A percentile compares a stretch with the other conserved stretches of the same genome.
These are phyloP conservation scores for Arctopsyche grandis DNA, from an alignment of 1,140 invertebrate species.

Conservation along the genomic window DNA sequence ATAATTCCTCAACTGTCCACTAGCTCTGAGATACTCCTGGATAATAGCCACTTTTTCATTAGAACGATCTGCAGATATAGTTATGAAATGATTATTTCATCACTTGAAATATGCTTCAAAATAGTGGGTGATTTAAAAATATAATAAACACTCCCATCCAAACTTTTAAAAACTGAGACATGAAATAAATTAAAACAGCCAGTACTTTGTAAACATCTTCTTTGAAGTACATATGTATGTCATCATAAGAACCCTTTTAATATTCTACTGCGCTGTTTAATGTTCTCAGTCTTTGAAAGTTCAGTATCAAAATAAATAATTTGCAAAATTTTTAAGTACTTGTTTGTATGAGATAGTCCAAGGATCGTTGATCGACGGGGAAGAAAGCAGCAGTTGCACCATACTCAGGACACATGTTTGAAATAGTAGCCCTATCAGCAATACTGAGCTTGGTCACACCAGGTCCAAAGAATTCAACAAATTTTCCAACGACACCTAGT, in stretches of 20 bases:
- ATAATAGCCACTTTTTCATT: constrained; percentile 85
- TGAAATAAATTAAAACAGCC: no score
- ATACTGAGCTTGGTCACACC: constrained; percentile 91
- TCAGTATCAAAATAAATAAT: not conserved
- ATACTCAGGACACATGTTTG: constrained; percentile 99
- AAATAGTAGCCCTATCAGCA: constrained; percentile 93
- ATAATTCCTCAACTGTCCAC: constrained; percentile 89
- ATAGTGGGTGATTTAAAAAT: not conserved
- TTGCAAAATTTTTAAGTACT: no score
- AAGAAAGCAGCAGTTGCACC: constrained; percentile 97
- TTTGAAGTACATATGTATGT: no score
- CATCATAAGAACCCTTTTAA: no score
- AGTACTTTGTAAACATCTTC: no score
- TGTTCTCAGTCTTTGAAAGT: no score
- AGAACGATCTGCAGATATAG: constrained; percentile 79
- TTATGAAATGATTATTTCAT: constrained; percentile 11
- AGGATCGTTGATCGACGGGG: constrained; percentile 88
- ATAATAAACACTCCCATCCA: no score
- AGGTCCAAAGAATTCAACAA: constrained; percentile 98
- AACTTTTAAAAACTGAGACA: no score
- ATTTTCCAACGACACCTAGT: constrained; percentile 96
- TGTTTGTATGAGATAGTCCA: constrained; percentile 89
- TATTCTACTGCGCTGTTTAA: no score
- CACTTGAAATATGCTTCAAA: not conserved
- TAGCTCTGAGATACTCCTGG: constrained; percentile 83